These are phyloP conservation scores for Scaptomyza parva DNA, from an alignment of 2,888 invertebrate genomes.

Conservation along the genomic window DNA sequence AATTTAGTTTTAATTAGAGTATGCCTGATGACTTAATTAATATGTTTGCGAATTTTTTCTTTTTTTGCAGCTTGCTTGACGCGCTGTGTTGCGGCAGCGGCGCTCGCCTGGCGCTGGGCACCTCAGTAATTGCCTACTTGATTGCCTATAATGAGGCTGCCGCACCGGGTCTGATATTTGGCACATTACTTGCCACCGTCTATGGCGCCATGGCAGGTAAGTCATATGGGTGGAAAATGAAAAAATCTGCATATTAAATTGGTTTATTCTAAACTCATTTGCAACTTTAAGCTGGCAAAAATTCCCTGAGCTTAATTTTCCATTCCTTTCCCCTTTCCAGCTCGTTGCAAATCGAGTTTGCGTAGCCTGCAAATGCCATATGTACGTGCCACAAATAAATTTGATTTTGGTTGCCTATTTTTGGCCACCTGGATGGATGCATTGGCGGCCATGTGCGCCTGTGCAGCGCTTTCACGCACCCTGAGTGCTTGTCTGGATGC, in stretches of 20 bases:
- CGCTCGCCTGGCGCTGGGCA: constrained; percentile 84
- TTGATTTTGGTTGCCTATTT: constrained; percentile 85
- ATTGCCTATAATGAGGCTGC: constrained; percentile 84
- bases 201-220: constrained; percentile 83
- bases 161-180: constrained; percentile 82
- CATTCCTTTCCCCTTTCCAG: too few species aligned
- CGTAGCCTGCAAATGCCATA: constrained; percentile 84
- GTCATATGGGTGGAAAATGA: neutral
- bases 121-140: constrained; percentile 82
- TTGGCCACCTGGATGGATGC: constrained; percentile 86
- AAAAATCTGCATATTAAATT: neutral
- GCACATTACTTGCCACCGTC: constrained; percentile 81
- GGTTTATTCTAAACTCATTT: too few species aligned
- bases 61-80: constrained; percentile 77
- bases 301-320: too few species aligned
- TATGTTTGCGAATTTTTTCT: constrained; percentile 12
- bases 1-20: constrained; percentile 46
- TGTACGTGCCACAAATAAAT: constrained; percentile 85
- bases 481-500: constrained; percentile 87
- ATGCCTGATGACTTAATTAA: constrained; percentile 31
- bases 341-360: constrained; percentile 83
- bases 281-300: too few species aligned
- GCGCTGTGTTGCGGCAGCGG: constrained; percentile 83
- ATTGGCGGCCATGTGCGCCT: constrained; percentile 86
- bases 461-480: constrained; percentile 86